Percentiles rank a stretch among this genome's conserved stretches.
phyloP scores from a whole-genome alignment of 2,888 invertebrate genomes.

The Pandemis corylana region DNA sequence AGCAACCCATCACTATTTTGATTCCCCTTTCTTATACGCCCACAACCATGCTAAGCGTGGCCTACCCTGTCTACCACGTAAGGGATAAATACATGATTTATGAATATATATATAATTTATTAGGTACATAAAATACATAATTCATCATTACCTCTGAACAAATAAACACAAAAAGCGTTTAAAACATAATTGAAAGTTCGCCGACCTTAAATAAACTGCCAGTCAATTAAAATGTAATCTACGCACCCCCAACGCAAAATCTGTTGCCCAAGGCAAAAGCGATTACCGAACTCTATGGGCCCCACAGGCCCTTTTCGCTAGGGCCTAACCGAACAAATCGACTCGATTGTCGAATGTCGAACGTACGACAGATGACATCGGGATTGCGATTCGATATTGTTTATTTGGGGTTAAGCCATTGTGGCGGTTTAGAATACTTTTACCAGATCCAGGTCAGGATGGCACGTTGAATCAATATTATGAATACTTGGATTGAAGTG shows the following conservation, averaged over 20 bases:
- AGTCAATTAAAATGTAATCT: conserved; percentile 67
- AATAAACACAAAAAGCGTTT: conserved; percentile 37
- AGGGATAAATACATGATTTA: too few relatives aligned
- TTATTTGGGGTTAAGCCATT: conserved; percentile 55
- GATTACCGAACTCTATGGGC: conserved; percentile 55
- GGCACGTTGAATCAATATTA: conserved; percentile 12
- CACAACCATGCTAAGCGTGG: too few relatives aligned
- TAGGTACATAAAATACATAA: neutral
- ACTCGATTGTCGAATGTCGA: conserved; percentile 48
- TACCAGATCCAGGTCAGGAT: conserved; percentile 32
- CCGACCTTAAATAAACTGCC: conserved; percentile 55
- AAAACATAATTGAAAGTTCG: conserved; percentile 49
- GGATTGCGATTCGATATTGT: conserved; percentile 56
- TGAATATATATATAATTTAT: too few relatives aligned
- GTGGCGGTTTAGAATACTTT: conserved; percentile 43
- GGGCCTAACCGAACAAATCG: conserved; percentile 55
- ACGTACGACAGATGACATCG: conserved; percentile 67
- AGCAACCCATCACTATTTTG: too few relatives aligned
- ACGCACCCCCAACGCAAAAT: conserved; percentile 56
- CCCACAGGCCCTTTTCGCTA: conserved; percentile 31
- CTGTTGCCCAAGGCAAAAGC: conserved; percentile 63
- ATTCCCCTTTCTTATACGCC: too few relatives aligned
- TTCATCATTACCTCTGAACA: conserved; percentile 22
- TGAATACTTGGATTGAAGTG: neutral
- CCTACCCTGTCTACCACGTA: too few relatives aligned